Conservation (phyloP, 35 echinoderm and acorn worm species). For the Diadema setosum region DNA sequence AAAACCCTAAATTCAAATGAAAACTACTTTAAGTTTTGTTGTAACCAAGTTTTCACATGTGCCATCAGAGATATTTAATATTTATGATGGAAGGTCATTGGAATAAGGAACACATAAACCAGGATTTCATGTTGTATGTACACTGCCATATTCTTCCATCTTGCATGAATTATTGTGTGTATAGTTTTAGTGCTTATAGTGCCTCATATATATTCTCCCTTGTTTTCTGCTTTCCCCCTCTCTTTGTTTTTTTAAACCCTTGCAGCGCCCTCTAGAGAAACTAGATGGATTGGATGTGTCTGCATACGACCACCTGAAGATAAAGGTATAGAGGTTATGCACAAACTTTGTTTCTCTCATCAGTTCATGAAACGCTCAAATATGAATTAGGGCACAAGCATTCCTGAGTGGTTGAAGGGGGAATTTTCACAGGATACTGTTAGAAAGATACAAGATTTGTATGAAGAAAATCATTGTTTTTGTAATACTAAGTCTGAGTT, state of each 20-base stretch:
- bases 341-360: background rate
- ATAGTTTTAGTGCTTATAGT: background rate
- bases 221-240: conserved; percentile 12
- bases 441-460: too few relatives aligned
- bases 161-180: conserved; percentile 5
- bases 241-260: conserved; percentile 10
- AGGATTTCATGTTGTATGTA: background rate
- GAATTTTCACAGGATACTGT: background rate
- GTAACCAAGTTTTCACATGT: too few relatives aligned
- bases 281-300: conserved; percentile 95
- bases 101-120: too few relatives aligned
- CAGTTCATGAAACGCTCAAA: too few relatives aligned
- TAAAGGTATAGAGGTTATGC: conserved; percentile 27
- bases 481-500: too few relatives aligned
- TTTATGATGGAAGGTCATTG: too few relatives aligned
- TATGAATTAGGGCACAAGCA: background rate
- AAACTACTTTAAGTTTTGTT: too few relatives aligned
- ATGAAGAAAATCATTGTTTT: too few relatives aligned
- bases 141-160: too few relatives aligned
- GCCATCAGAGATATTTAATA: too few relatives aligned
- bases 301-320: conserved; percentile 16
- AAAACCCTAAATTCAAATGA: too few relatives aligned
- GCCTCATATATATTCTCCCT: conserved; percentile 5
- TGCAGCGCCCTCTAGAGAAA: conserved; percentile 99
- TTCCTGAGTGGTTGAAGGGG: background rate